Evolutionary conservation across 2,888 invertebrate species (phyloP).

Genomic region (Disparrhopalites patrizii): DNA sequence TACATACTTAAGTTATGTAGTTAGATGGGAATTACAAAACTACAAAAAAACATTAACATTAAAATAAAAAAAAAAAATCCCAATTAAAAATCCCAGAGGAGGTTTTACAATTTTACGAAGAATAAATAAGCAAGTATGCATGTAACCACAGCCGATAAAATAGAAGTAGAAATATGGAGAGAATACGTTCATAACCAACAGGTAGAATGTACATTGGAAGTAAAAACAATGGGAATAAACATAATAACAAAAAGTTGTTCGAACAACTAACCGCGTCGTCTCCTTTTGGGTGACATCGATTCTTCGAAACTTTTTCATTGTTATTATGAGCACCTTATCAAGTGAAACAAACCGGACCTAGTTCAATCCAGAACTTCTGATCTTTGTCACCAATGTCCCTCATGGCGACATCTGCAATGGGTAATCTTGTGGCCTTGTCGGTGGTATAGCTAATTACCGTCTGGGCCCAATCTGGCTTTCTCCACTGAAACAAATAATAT

Average conservation of each 20-base stretch:
- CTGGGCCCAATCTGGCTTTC: conserved; percentile 68
- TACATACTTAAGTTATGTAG: too few species aligned
- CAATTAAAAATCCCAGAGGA: not conserved
- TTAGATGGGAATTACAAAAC: not conserved
- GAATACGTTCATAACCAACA: too few species aligned
- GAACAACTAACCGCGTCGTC: too few species aligned
- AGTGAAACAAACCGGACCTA: conserved; percentile 80
- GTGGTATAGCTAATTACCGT: conserved; percentile 72
- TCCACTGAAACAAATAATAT: conserved; percentile 62
- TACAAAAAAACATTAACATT: not conserved
- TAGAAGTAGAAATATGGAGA: too few species aligned
- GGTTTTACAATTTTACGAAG: not conserved
- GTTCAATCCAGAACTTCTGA: conserved; percentile 76
- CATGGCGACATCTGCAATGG: conserved; percentile 74
- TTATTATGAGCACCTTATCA: too few species aligned
- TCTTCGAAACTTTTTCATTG: too few species aligned
- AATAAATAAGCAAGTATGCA: too few species aligned
- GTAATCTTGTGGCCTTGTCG: conserved; percentile 73
- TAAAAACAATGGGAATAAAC: too few species aligned
- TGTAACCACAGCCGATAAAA: too few species aligned
- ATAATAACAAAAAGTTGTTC: too few species aligned
- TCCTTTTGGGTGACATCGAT: too few species aligned
- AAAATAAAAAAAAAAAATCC: not conserved
- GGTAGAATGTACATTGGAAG: too few species aligned
- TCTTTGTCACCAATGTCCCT: conserved; percentile 69